Percentiles rank a stretch among this genome's conserved stretches.
These are phyloP conservation scores for Sphinx pinastri DNA, from an alignment of 2,888 invertebrate species.

Conservation along the genomic window DNA sequence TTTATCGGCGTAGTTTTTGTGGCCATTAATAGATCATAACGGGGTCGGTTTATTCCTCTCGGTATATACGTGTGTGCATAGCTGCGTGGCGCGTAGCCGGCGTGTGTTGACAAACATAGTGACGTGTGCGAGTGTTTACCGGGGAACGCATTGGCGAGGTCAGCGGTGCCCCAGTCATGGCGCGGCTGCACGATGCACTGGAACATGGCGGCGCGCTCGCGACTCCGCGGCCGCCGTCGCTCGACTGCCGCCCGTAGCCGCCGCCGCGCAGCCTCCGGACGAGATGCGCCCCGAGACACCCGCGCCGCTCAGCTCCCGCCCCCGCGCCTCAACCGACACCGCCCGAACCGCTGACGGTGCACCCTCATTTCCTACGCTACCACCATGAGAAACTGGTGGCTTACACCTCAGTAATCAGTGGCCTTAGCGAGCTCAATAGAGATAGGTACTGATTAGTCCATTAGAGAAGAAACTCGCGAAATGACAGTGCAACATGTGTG, in stretches of 20 bases:
- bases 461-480: not conserved
- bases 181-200: conserved; percentile 93
- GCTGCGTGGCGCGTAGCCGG: conserved; percentile 18
- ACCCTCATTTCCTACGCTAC: conserved; percentile 38
- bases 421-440: not conserved
- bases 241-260: conserved; percentile 48
- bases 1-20: conserved; percentile 46
- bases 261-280: conserved; percentile 47
- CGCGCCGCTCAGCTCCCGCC: conserved; percentile 33
- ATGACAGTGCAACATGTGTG: not conserved
- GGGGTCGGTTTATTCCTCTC: conserved; percentile 14
- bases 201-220: conserved; percentile 83
- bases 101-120: conserved; percentile 1
- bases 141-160: conserved; percentile 89
- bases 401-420: not conserved
- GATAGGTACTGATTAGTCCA: not conserved
- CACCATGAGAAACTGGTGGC: not conserved
- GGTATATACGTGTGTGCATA: not conserved
- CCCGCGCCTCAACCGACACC: conserved; percentile 26
- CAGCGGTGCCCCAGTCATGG: conserved; percentile 89
- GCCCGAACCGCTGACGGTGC: conserved; percentile 30
- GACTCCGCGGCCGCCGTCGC: conserved; percentile 41
- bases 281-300: conserved; percentile 37
- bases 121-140: conserved; percentile 71
- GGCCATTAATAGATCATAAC: conserved; percentile 50